A percentile compares a stretch with the other conserved stretches of the same genome.
These are phyloP conservation scores for Cryptosula pallasiana DNA, from an alignment of 2,888 invertebrate species.

Conservation along the genomic window DNA sequence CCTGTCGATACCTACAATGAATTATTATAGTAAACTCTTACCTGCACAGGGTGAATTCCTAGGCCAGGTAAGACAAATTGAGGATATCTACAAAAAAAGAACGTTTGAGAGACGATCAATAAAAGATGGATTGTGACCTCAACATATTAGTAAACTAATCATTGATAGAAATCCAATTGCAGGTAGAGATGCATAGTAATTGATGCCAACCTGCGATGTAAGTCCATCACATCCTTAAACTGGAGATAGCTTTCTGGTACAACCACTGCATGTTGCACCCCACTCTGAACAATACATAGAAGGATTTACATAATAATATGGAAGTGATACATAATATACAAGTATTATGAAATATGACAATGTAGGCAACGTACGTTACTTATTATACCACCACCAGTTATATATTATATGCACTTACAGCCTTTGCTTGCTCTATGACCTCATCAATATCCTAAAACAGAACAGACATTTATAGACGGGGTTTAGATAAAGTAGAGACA, in stretches of 20 bases:
- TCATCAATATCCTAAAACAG: constrained; percentile 25
- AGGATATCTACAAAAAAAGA: constrained; percentile 30
- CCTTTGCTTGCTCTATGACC: constrained; percentile 22
- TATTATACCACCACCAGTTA: not conserved
- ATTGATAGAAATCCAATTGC: no score
- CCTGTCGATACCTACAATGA: no score
- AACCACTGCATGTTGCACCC: constrained; percentile 35
- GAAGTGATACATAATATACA: not conserved
- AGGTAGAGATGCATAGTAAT: no score
- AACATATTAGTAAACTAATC: no score
- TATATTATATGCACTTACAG: constrained; percentile 9
- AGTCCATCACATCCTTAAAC: constrained; percentile 34
- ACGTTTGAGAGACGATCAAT: no score
- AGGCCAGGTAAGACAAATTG: constrained; percentile 37
- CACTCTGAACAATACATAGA: constrained; percentile 27
- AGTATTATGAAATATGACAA: not conserved
- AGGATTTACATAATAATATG: not conserved
- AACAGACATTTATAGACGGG: no score
- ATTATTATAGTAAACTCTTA: no score
- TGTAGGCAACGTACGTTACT: no score
- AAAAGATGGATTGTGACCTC: no score
- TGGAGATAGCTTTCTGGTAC: constrained; percentile 37
- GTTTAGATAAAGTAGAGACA: no score
- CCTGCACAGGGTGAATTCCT: constrained; percentile 50
- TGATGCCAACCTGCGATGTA: constrained; percentile 30